phyloP scores from a whole-genome alignment of 2,113 vertebrate genomes.

The Vireo altiloquus region DNA sequence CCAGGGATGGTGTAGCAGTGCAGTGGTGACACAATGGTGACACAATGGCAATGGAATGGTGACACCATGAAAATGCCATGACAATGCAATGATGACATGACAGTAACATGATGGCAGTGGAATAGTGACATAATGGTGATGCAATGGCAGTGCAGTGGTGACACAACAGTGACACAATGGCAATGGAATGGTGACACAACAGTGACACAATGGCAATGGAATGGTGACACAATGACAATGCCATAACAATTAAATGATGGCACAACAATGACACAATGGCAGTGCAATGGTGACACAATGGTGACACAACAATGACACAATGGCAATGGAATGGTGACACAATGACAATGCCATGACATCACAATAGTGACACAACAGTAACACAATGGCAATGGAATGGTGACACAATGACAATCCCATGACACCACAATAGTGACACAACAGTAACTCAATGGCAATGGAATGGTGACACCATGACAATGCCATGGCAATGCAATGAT shows the following conservation, averaged over 20 bases:
- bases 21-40: rapidly evolving
- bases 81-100: rapidly evolving
- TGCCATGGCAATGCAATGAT: no score
- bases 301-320: no score
- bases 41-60: rapidly evolving
- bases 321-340: rapidly evolving
- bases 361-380: rapidly evolving
- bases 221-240: rapidly evolving
- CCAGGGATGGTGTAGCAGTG: rapidly evolving
- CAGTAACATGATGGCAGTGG: no score
- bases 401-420: rapidly evolving
- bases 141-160: rapidly evolving
- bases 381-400: rapidly evolving
- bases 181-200: rapidly evolving
- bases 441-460: no score
- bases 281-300: rapidly evolving
- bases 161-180: rapidly evolving
- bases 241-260: rapidly evolving
- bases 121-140: rapidly evolving
- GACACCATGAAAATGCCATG: rapidly evolving
- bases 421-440: no score
- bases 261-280: no score
- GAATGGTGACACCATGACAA: no score
- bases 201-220: rapidly evolving
- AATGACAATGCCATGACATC: rapidly evolving